Evolutionary conservation across 1,140 invertebrate genomes (phyloP).

Genomic region (Palaemon carinicauda): DNA sequence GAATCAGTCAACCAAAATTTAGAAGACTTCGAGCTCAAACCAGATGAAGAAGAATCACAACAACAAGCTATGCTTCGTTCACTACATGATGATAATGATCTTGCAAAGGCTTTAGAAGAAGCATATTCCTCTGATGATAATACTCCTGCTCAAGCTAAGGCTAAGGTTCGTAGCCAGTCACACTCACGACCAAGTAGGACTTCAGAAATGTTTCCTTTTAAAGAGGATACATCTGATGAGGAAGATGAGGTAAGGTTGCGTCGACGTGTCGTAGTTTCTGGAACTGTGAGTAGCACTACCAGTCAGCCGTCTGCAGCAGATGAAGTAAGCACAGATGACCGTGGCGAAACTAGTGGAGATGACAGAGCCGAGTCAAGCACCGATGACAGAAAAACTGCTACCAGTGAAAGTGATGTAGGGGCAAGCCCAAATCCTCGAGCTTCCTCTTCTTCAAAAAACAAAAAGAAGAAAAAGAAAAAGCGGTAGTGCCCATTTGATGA

Average conservation of each 20-base stretch:
- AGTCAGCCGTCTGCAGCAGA: constrained; percentile 19
- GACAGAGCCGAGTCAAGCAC: constrained; percentile 42
- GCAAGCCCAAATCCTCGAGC: constrained; percentile 41
- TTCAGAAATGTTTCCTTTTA: constrained; percentile 49
- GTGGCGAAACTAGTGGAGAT: constrained; percentile 44
- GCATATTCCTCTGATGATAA: constrained; percentile 48
- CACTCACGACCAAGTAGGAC: constrained; percentile 24
- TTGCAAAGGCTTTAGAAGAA: constrained; percentile 43
- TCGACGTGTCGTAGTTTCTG: constrained; percentile 23
- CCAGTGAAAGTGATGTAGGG: constrained; percentile 48
- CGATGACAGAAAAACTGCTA: constrained; percentile 37
- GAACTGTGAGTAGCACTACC: not conserved
- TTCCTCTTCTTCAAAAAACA: constrained; percentile 28
- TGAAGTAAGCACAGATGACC: constrained; percentile 41
- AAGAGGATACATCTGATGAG: constrained; percentile 46
- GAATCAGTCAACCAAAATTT: constrained; percentile 30
- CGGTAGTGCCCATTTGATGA: not conserved
- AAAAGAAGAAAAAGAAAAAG: constrained; percentile 49
- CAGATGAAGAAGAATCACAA: constrained; percentile 12
- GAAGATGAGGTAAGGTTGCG: constrained; percentile 11
- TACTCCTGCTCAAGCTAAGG: not conserved
- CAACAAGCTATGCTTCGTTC: constrained; percentile 30
- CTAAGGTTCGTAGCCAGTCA: constrained; percentile 25
- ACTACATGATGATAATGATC: constrained; percentile 51
- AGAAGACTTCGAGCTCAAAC: constrained; percentile 42